phyloP scores from a whole-genome alignment of 2,797 vertebrate genomes.

The Gymnothorax reevesii region DNA sequence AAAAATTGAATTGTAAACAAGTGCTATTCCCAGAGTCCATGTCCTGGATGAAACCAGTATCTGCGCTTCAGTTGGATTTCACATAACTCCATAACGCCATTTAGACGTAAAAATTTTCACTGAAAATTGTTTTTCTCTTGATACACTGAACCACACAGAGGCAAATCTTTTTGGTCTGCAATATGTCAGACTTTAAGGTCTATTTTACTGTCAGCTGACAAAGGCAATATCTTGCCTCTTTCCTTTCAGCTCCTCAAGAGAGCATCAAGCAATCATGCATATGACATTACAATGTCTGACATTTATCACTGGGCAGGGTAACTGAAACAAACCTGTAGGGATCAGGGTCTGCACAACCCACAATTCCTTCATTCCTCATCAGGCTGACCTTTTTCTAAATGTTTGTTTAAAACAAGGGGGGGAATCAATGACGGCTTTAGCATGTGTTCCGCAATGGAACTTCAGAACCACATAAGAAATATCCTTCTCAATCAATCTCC shows the following conservation, averaged over 20 bases:
- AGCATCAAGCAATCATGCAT: not conserved
- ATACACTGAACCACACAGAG: not conserved
- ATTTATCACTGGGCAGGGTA: not conserved
- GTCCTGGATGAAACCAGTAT: not conserved
- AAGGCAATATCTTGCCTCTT: not conserved
- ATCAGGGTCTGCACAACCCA: not conserved
- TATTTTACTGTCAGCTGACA: not conserved
- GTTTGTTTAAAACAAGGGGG: not conserved
- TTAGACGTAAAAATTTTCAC: not conserved
- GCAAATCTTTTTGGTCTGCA: not conserved
- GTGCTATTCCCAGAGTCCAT: not conserved
- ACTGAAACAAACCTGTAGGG: not conserved
- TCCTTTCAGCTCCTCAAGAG: not conserved
- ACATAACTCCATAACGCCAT: not conserved
- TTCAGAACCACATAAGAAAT: not conserved
- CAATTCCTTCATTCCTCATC: not conserved
- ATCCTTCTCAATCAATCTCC: not conserved
- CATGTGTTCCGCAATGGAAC: not conserved
- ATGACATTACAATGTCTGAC: not conserved
- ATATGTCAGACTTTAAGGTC: not conserved
- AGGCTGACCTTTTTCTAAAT: conserved; percentile 8
- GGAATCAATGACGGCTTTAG: not conserved
- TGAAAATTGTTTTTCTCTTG: not conserved
- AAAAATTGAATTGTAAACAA: not conserved
- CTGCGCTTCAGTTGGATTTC: not conserved